These are phyloP conservation scores for Thamnaconus septentrionalis DNA, from an alignment of 2,113 vertebrate genomes.

Conservation along the genomic window DNA sequence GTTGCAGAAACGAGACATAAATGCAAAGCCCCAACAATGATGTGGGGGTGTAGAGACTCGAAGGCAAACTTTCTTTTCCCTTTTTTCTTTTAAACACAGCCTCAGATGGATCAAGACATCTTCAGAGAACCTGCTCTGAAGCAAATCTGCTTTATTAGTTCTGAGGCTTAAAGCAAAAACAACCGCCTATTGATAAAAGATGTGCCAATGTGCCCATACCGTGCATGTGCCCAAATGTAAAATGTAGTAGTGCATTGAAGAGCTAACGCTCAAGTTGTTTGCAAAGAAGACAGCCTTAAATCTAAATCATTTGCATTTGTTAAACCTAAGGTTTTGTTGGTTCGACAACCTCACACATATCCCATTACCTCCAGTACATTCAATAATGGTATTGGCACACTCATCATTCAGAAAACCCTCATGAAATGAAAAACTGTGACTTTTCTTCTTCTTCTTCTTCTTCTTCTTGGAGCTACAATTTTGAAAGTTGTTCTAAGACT, in stretches of 20 bases:
- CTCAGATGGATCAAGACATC: slow-evolving; percentile 1
- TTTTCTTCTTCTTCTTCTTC: too few species aligned
- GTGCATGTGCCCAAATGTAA: not conserved
- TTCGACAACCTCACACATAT: slow-evolving; percentile 24
- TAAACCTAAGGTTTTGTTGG: slow-evolving; percentile 12
- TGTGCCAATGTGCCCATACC: slow-evolving; percentile 5
- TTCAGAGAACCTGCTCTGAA: slow-evolving; percentile 80
- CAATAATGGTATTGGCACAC: not conserved
- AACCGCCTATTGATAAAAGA: not conserved
- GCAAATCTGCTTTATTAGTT: slow-evolving; percentile 18
- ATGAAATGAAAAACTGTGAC: too few species aligned
- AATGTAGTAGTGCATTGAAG: slow-evolving; percentile 8
- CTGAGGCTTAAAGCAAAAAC: slow-evolving; percentile 39
- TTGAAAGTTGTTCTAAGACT: too few species aligned
- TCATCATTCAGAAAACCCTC: too few species aligned
- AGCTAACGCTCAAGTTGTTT: too few species aligned
- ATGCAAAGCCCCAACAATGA: too few species aligned
- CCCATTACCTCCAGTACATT: slow-evolving; percentile 31
- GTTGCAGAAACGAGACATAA: too few species aligned
- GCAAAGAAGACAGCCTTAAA: too few species aligned
- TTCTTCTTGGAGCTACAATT: too few species aligned
- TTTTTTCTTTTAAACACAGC: not conserved
- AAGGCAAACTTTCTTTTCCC: not conserved
- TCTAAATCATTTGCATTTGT: not conserved
- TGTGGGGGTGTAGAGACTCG: too few species aligned